Evolutionary conservation across 2,113 vertebrate species (phyloP).

Genomic region (Rattus norvegicus): DNA sequence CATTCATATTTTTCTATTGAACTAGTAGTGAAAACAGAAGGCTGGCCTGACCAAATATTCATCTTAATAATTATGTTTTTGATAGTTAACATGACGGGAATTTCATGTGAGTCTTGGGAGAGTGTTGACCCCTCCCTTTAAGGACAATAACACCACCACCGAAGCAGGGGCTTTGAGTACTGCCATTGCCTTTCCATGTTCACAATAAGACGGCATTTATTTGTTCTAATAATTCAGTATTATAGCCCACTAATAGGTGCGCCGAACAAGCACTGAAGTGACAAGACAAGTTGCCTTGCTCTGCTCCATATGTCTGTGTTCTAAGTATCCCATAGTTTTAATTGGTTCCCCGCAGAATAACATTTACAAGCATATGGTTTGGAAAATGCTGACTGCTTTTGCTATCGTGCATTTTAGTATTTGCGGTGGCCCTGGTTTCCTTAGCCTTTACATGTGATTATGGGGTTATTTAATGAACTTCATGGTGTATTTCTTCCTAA

Average conservation of each 20-base stretch:
- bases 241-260: constrained; percentile 85
- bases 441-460: constrained; percentile 84
- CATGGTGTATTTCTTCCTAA: constrained; percentile 72
- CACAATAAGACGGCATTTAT: constrained; percentile 85
- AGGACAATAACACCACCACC: constrained; percentile 62
- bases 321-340: constrained; percentile 93
- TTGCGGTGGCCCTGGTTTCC: constrained; percentile 83
- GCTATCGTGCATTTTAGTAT: constrained; percentile 84
- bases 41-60: background rate
- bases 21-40: background rate
- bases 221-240: constrained; percentile 81
- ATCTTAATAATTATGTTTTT: background rate
- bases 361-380: constrained; percentile 90
- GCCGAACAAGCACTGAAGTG: constrained; percentile 88
- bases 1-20: background rate
- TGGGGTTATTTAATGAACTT: constrained; percentile 82
- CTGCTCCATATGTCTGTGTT: constrained; percentile 91
- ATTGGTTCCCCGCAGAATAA: constrained; percentile 94
- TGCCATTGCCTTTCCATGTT: constrained; percentile 76
- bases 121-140: background rate
- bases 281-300: constrained; percentile 91
- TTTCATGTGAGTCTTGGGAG: background rate
- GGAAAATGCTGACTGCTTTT: constrained; percentile 92
- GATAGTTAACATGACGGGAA: background rate
- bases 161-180: constrained; percentile 59